Base-by-base conservation (phyloP, 1,140 invertebrate genomes). In the Drosophila tropicalis region DNA sequence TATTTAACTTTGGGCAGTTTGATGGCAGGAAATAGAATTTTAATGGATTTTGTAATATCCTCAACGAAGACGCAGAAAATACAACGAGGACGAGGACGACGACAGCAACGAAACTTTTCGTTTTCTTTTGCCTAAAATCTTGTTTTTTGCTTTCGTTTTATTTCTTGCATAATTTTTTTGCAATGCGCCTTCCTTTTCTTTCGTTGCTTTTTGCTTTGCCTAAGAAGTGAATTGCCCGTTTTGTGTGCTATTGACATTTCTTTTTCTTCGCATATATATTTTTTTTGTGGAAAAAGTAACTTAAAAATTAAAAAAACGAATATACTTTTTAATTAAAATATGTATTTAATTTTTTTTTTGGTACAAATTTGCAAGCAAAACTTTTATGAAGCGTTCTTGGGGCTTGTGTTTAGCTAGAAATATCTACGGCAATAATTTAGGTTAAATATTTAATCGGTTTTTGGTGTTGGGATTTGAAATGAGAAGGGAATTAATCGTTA, bases 1-100 rank as follows among this genome's bases (percentile, higher is more conserved):
- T 87, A 89, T 87, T 87, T 87, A 87, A 87, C 83, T 87, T 87
- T 87, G 84, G 83, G 83, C 83, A 87, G 83, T 87, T 86, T 87
- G 83, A 87, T 87, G 84, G 83, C 83, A 87, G 83, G 83, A 87
- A 87, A 87, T 87, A 87, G 84, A 87, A 87, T 87, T 86, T 87
- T 87, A 87, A 87, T 87, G 83, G 83, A 87, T 87, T 87, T 87
- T 89, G 83, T 87, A 87, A 87, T 87, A 87, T 82, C 82, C 70
- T 75, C 68, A 36, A 57, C 60, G 57, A 56, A 57, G 66, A 36
- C 76, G 57, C 63, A 54, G 64, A 66, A 54, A 62, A 57, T 40
- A 47, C 17, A 15, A 19, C 17, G 2, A 22, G 7, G 44, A 6
- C 7, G 17, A 22, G 1, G 19, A n/a, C 17, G 62, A 62, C 54